A percentile compares a stretch with the other conserved stretches of the same genome.
Conservation (phyloP, 2,888 invertebrate species). For the Idaea straminata region DNA sequence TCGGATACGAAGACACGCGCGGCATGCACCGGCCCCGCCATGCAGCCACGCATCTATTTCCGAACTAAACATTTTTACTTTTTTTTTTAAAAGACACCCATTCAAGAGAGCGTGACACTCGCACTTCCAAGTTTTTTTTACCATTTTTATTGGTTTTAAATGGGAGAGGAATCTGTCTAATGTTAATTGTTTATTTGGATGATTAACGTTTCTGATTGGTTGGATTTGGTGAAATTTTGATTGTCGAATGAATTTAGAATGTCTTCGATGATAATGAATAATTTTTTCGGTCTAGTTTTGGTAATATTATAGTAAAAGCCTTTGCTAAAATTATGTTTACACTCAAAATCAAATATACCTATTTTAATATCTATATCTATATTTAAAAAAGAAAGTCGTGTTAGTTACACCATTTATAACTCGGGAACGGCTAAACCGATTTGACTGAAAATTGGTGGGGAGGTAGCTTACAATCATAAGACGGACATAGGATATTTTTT, state of each 20-base stretch:
- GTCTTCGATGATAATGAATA: neutral
- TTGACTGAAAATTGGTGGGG: too few species aligned
- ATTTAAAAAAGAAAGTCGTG: too few species aligned
- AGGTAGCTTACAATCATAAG: too few species aligned
- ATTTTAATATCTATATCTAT: too few species aligned
- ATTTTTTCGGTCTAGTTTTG: too few species aligned
- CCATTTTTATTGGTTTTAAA: neutral
- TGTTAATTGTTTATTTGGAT: neutral
- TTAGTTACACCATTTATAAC: too few species aligned
- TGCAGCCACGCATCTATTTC: neutral
- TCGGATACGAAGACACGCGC: neutral
- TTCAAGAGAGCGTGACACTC: neutral
- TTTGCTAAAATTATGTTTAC: too few species aligned
- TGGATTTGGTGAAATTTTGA: neutral
- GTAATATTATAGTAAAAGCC: too few species aligned
- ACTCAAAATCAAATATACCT: too few species aligned
- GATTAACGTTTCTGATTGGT: neutral
- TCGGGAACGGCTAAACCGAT: too few species aligned
- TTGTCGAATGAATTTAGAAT: neutral
- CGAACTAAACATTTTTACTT: neutral
- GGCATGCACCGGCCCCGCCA: neutral
- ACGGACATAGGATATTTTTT: too few species aligned
- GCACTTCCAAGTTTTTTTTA: neutral
- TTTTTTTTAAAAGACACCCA: neutral
- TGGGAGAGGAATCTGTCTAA: neutral